Base-by-base conservation (phyloP, 2,888 invertebrate species). In the Hemithea aestivaria region DNA sequence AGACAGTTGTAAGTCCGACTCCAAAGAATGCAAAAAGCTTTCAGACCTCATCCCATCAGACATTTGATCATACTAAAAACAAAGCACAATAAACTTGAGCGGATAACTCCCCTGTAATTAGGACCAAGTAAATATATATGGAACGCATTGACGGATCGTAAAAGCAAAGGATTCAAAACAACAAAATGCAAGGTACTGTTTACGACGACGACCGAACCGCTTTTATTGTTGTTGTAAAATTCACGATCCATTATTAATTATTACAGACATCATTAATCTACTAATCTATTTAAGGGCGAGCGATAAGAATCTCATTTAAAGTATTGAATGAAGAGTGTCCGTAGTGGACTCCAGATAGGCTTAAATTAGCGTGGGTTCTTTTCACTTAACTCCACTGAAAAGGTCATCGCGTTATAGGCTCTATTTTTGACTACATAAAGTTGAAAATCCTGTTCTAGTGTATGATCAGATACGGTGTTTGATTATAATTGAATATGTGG, bases 221-320 rank as follows among this genome's bases (percentile, higher is more conserved):
- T 83, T 85, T 84, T 85, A 84, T 84, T 85, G 75, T 84, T 80
- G 83, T 83, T 84, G 79, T 87, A 83, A 87, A 87, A 84, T 84
- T 82, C 83, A 85, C 77, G 73, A 84, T 82, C 82, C 85, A 84
- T 87, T 85, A 87, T 87, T 87, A 85, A 87, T 87, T 85, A 87
- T 85, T 85, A 85, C 82, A 80, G 85, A 76, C 84, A 82, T 84
- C 85, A 87, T 87, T 85, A 87, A 87, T 87, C 85, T 85, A 85
- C 81, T 87, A 85, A 85, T 85, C 84, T 87, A 87, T 87, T 85
- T 84, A 87, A 84, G 84, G 84, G 82, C 72, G 78, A 66, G 65
- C 76, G 87, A 87, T 87, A 87, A 87, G 83, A 82, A 87, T 87
- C 87, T 87, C 83, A 85, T 87, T 87, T 87, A 85, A 87, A 83